Conservation (phyloP, 2,797 vertebrate genomes). For the Sylvilagus floridanus region DNA sequence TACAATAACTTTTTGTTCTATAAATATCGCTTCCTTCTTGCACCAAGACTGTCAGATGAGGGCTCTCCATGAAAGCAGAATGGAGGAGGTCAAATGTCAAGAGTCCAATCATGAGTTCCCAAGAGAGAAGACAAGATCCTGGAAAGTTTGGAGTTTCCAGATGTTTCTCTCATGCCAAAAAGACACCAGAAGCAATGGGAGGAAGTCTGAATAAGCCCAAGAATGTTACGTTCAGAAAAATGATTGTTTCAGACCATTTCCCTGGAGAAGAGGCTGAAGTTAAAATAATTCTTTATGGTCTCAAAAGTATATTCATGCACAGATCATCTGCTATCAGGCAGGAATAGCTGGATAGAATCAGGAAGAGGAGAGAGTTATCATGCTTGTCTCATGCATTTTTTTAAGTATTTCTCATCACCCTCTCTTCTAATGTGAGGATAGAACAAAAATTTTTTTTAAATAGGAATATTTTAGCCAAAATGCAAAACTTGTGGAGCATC, state of each 20-base stretch:
- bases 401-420: background rate
- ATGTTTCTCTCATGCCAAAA: conserved; percentile 45
- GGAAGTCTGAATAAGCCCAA: background rate
- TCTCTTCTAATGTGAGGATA: conserved; percentile 11
- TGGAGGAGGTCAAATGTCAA: conserved; percentile 42
- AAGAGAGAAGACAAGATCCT: conserved; percentile 14
- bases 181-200: conserved; percentile 32
- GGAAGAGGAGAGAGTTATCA: background rate
- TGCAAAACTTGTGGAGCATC: background rate
- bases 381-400: background rate
- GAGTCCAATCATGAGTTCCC: conserved; percentile 46
- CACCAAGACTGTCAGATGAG: conserved; percentile 26
- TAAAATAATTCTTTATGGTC: conserved; percentile 52
- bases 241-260: conserved; percentile 44
- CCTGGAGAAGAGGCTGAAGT: background rate
- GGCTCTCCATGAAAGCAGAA: background rate
- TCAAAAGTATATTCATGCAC: conserved; percentile 7
- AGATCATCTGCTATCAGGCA: background rate
- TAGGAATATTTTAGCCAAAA: background rate
- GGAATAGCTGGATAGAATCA: background rate
- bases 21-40: conserved; percentile 56
- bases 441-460: background rate
- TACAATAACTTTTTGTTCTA: conserved; percentile 41
- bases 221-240: conserved; percentile 54
- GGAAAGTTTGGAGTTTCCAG: background rate